Evolutionary conservation across 2,797 vertebrate genomes (phyloP).

Genomic region (Odontamblyopus lacepedii): DNA sequence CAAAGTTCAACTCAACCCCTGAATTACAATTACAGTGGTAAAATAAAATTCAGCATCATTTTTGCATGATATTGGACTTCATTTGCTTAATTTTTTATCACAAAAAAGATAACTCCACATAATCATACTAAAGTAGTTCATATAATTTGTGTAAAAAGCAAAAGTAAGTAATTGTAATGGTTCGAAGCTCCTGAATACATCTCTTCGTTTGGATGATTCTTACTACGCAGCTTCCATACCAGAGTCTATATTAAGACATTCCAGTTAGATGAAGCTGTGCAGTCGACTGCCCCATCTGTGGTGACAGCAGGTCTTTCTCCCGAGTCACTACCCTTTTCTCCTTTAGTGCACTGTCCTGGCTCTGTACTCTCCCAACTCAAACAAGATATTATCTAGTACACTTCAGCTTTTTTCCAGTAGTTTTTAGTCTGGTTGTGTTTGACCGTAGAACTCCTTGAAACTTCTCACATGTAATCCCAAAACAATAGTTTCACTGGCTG

Average conservation of each 20-base stretch:
- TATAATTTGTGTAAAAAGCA: too few relatives aligned
- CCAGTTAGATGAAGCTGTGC: constrained; percentile 3
- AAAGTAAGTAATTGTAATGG: too few relatives aligned
- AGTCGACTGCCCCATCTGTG: constrained; percentile 10
- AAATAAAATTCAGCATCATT: too few relatives aligned
- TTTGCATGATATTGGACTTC: too few relatives aligned
- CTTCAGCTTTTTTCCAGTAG: not conserved
- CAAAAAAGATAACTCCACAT: too few relatives aligned
- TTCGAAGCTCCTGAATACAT: not conserved
- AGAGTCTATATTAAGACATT: not conserved
- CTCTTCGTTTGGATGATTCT: not conserved
- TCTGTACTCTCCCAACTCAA: not conserved
- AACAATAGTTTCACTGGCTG: not conserved
- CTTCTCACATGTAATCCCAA: not conserved
- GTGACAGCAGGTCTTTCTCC: constrained; percentile 8
- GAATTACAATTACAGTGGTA: too few relatives aligned
- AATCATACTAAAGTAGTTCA: too few relatives aligned
- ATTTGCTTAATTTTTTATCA: too few relatives aligned
- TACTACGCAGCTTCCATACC: not conserved
- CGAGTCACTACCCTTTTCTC: constrained; percentile 2
- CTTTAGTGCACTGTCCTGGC: constrained; percentile 5
- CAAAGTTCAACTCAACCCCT: constrained; percentile 5
- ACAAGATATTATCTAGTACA: not conserved
- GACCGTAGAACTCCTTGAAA: not conserved
- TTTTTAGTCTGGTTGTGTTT: not conserved